These are phyloP conservation scores for Australoheros facetus DNA, from an alignment of 2,797 vertebrate genomes.

Conservation along the genomic window DNA sequence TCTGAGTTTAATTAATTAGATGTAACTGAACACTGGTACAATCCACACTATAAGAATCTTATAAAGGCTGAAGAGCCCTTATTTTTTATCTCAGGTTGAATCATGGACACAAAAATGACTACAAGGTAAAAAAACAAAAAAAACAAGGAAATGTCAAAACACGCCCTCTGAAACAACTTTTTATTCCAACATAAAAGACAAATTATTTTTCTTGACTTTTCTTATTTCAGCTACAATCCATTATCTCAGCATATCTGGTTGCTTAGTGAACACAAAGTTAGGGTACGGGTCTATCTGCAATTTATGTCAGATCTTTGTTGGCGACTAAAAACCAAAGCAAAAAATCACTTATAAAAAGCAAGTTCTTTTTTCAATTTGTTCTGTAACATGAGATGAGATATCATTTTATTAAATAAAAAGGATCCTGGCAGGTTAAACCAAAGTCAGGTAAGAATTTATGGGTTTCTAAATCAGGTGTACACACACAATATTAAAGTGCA, in stretches of 20 bases:
- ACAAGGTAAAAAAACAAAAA: not conserved
- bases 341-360: slow-evolving; percentile 20
- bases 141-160: not conserved
- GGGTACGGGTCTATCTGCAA: not conserved
- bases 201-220: slow-evolving; percentile 1
- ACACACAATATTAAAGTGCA: slow-evolving; percentile 73
- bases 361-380: not conserved
- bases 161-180: slow-evolving; percentile 50
- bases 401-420: slow-evolving; percentile 11
- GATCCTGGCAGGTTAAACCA: slow-evolving; percentile 22
- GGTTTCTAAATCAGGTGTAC: slow-evolving; percentile 43
- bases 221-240: slow-evolving; percentile 42
- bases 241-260: slow-evolving; percentile 23
- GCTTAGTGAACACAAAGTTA: slow-evolving; percentile 7
- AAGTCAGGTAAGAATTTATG: slow-evolving; percentile 29
- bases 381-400: slow-evolving; percentile 3
- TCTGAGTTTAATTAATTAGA: not conserved
- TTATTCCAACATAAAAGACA: slow-evolving; percentile 72
- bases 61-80: not conserved
- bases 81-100: not conserved
- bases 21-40: fast-evolving
- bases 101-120: not conserved
- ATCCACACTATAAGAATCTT: not conserved
- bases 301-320: slow-evolving; percentile 19
- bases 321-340: not conserved